Conservation (phyloP, 2,888 invertebrate species). For the Pristionchus mayeri region DNA sequence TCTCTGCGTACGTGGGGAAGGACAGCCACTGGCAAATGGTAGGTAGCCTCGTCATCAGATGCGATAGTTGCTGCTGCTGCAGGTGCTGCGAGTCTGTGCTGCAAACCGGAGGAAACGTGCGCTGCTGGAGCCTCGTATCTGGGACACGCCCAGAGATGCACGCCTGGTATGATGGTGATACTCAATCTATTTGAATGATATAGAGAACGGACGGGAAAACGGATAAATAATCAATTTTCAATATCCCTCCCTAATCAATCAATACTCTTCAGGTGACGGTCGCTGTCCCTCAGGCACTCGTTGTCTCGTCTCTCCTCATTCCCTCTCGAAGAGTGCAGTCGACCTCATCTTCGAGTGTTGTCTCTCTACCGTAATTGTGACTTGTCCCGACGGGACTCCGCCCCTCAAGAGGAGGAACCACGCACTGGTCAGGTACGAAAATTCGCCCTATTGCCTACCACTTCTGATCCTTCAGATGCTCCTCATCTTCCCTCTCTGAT, state of each 20-base stretch:
- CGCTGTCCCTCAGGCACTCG: slow-evolving; percentile 30
- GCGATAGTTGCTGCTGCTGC: background rate
- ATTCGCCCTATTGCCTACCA: too few species aligned
- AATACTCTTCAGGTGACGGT: slow-evolving; percentile 12
- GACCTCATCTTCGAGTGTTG: slow-evolving; percentile 23
- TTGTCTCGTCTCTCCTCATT: background rate
- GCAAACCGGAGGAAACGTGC: slow-evolving; percentile 16
- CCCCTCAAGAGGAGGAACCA: background rate
- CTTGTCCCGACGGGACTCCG: slow-evolving; percentile 1
- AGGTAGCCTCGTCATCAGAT: background rate
- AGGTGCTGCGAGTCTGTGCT: slow-evolving; percentile 28
- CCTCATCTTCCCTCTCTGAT: background rate
- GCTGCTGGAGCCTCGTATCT: background rate
- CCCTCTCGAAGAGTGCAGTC: background rate
- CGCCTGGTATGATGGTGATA: background rate
- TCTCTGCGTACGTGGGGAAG: slow-evolving; percentile 1
- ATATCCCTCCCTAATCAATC: too few species aligned
- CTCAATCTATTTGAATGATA: too few species aligned
- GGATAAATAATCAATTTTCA: too few species aligned
- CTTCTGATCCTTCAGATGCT: background rate
- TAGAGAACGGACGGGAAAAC: too few species aligned
- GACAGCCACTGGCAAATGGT: background rate
- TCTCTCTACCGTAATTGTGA: slow-evolving; percentile 1
- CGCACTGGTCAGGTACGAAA: background rate
- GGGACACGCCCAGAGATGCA: background rate